Conservation (phyloP, 1,140 invertebrate genomes). For the Bombus fervidus region DNA sequence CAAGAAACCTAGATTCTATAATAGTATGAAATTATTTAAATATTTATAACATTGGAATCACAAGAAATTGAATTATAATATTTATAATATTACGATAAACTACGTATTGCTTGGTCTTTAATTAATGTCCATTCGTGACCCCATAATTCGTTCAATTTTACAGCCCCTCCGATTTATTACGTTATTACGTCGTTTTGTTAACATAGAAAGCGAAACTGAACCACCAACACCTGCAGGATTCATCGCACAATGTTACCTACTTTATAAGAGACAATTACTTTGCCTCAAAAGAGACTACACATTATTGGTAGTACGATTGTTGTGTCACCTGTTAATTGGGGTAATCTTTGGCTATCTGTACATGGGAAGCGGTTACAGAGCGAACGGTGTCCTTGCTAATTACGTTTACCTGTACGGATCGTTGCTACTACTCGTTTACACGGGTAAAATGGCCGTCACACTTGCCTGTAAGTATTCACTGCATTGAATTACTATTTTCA, state of each 20-base stretch:
- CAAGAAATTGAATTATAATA: not conserved
- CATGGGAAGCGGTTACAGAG: constrained; percentile 92
- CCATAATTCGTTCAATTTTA: not conserved
- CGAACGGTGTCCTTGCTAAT: constrained; percentile 93
- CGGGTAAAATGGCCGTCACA: constrained; percentile 97
- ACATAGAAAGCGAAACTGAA: constrained; percentile 42
- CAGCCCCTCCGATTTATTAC: too few relatives aligned
- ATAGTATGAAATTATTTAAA: not conserved
- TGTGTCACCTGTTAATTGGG: constrained; percentile 92
- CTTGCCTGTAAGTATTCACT: constrained; percentile 91
- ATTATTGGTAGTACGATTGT: constrained; percentile 88
- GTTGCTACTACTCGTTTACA: constrained; percentile 94
- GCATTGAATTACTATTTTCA: not conserved
- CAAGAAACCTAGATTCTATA: not conserved
- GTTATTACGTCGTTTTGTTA: not conserved
- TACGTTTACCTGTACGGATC: constrained; percentile 96
- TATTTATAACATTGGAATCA: not conserved
- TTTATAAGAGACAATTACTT: constrained; percentile 79
- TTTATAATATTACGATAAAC: not conserved
- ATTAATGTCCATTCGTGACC: not conserved
- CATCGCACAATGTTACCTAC: constrained; percentile 78
- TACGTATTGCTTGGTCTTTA: not conserved
- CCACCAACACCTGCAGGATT: constrained; percentile 76
- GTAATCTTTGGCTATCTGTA: constrained; percentile 95
- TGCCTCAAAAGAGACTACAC: constrained; percentile 83